These are phyloP conservation scores for Alca torda DNA, from an alignment of 2,797 vertebrate species.

Conservation along the genomic window DNA sequence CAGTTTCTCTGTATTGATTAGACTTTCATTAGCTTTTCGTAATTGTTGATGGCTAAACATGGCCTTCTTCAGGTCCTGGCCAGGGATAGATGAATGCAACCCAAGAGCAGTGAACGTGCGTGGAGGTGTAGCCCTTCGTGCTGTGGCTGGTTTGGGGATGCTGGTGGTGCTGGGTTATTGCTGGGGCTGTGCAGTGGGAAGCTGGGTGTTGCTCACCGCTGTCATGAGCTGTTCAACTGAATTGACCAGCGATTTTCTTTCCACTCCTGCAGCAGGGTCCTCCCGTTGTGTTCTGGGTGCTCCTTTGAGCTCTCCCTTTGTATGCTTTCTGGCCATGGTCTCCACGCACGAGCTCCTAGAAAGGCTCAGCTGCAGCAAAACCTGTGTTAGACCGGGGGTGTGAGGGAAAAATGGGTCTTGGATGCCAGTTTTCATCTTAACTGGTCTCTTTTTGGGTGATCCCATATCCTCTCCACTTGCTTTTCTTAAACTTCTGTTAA, in stretches of 20 bases:
- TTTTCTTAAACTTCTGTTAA: background rate
- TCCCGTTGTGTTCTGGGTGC: background rate
- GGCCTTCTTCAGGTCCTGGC: background rate
- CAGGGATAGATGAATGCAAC: background rate
- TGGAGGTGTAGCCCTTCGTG: fast-evolving
- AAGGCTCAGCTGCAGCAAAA: background rate
- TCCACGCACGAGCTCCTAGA: background rate
- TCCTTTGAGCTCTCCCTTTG: background rate
- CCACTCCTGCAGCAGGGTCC: background rate
- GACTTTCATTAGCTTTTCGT: background rate
- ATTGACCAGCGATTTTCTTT: background rate
- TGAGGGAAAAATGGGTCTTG: background rate
- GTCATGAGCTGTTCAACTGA: background rate
- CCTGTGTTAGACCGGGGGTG: background rate
- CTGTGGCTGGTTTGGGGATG: fast-evolving
- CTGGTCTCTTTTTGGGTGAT: background rate
- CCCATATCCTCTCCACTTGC: background rate
- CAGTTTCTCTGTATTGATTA: background rate
- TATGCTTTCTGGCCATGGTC: background rate
- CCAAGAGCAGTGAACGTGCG: background rate
- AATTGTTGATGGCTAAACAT: background rate
- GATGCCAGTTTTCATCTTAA: background rate
- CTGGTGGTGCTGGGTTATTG: background rate
- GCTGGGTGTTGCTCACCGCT: background rate
- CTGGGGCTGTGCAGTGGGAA: background rate